A percentile compares a stretch with the other conserved stretches of the same genome.
These are phyloP conservation scores for Charina bottae DNA, from an alignment of 2,113 vertebrate species.

Conservation along the genomic window DNA sequence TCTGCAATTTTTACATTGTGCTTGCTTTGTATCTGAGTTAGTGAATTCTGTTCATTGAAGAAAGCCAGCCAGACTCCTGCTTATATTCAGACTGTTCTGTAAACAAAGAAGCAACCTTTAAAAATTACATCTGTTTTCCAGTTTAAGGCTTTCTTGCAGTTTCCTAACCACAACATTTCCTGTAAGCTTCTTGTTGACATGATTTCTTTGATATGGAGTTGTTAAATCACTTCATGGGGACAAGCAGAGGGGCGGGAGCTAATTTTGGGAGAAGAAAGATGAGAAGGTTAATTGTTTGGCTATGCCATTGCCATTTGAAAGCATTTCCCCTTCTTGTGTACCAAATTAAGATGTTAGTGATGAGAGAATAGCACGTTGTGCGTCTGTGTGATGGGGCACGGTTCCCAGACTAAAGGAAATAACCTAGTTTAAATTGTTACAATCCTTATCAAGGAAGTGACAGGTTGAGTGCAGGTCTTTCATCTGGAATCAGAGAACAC, in stretches of 20 bases:
- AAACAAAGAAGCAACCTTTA: not conserved
- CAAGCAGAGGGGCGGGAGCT: conserved; percentile 16
- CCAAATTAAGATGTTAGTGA: conserved; percentile 55
- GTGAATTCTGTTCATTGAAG: not conserved
- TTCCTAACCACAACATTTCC: conserved; percentile 28
- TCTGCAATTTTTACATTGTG: not conserved
- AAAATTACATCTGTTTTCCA: not conserved
- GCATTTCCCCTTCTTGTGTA: conserved; percentile 1
- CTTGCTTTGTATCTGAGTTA: not conserved
- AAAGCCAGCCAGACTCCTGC: not conserved
- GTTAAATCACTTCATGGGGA: conserved; percentile 11
- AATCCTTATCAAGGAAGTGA: conserved; percentile 52
- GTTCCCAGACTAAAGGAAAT: conserved; percentile 54
- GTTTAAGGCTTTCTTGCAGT: not conserved
- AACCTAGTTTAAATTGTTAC: conserved; percentile 48
- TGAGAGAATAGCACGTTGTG: conserved; percentile 4
- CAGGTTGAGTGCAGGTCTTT: conserved; percentile 46
- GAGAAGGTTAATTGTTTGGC: conserved; percentile 51
- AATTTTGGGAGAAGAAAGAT: conserved; percentile 46
- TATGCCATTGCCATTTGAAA: conserved; percentile 54
- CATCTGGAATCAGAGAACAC: conserved; percentile 55
- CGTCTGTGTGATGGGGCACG: conserved; percentile 12
- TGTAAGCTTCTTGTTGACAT: not conserved
- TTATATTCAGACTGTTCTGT: not conserved
- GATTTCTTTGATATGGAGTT: conserved; percentile 23